These are phyloP conservation scores for Galerucella pusilla DNA, from an alignment of 2,888 invertebrate genomes.

Conservation along the genomic window DNA sequence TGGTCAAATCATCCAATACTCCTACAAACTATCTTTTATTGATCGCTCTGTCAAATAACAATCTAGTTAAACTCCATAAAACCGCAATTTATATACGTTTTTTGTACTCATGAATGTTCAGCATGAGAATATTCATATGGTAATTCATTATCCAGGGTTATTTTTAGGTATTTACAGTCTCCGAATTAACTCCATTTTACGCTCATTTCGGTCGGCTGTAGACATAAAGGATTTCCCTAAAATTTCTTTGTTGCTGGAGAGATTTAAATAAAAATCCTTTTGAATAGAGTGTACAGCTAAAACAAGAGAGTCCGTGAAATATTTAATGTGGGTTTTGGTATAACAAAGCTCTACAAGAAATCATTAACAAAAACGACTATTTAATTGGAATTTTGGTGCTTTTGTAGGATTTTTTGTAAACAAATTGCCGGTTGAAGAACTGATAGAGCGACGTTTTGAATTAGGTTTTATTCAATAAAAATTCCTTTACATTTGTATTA, in stretches of 20 bases:
- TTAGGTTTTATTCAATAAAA: too few relatives aligned
- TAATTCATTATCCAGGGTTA: not conserved
- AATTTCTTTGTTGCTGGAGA: not conserved
- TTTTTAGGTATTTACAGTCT: not conserved
- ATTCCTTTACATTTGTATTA: too few relatives aligned
- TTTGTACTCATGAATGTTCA: not conserved
- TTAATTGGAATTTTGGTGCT: too few relatives aligned
- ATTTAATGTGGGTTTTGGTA: not conserved
- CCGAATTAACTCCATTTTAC: not conserved
- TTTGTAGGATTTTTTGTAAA: too few relatives aligned
- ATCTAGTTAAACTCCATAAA: too few relatives aligned
- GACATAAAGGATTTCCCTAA: constrained; percentile 6
- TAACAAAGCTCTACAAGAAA: too few relatives aligned
- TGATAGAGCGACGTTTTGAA: too few relatives aligned
- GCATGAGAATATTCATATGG: constrained; percentile 5
- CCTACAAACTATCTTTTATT: too few relatives aligned
- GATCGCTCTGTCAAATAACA: too few relatives aligned
- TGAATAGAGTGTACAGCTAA: not conserved
- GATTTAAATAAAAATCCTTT: not conserved
- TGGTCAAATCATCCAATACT: too few relatives aligned
- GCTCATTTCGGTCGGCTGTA: not conserved
- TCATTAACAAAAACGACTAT: too few relatives aligned
- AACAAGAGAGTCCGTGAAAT: not conserved
- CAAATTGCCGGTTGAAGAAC: too few relatives aligned
- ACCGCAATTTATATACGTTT: not conserved